These are phyloP conservation scores for Drosophila micromelanica DNA, from an alignment of 1,140 invertebrate genomes.

Conservation along the genomic window DNA sequence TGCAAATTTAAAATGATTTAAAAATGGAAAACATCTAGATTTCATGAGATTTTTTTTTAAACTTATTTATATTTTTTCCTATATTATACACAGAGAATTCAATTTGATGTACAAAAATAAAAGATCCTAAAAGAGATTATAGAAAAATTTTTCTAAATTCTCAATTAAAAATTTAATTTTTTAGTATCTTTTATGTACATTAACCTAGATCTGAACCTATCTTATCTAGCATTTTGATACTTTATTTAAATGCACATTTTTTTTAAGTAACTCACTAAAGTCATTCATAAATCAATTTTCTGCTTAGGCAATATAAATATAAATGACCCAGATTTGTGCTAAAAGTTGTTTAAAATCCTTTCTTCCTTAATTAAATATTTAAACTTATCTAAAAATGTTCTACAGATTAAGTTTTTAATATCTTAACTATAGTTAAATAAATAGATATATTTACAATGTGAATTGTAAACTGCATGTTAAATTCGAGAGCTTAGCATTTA, in stretches of 20 bases:
- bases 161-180: no score
- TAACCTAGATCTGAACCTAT: background rate
- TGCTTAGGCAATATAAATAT: no score
- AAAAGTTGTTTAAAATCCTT: background rate
- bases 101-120: no score
- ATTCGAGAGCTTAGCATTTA: background rate
- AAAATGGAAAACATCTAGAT: no score
- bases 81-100: no score
- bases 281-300: conserved; percentile 11
- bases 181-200: no score
- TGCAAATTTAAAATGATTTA: no score
- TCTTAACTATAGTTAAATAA: no score
- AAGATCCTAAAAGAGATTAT: no score
- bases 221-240: background rate
- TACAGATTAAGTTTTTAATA: background rate
- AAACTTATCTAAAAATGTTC: background rate
- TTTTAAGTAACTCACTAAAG: background rate
- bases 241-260: conserved; percentile 1
- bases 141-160: no score
- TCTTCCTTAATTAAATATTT: background rate
- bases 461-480: background rate
- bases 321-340: no score
- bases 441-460: background rate
- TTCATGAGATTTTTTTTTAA: background rate
- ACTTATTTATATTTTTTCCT: background rate